These are phyloP conservation scores for Phengaris alcon DNA, from an alignment of 2,888 invertebrate species.

Conservation along the genomic window DNA sequence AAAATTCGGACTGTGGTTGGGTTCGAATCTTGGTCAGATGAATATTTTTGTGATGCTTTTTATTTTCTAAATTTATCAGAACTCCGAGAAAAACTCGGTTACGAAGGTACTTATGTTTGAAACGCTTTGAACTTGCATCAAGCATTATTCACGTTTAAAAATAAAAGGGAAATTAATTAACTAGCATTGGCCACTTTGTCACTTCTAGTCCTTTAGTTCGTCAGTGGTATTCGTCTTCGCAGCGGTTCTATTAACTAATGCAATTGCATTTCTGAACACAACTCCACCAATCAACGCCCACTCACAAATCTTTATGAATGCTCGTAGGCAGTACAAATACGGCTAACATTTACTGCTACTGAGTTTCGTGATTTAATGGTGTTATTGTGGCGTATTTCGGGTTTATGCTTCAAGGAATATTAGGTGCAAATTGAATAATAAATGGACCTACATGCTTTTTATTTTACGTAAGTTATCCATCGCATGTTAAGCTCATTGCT, in stretches of 20 bases:
- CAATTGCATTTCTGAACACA: slow-evolving; percentile 69
- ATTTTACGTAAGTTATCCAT: not conserved
- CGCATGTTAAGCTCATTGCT: too few relatives aligned
- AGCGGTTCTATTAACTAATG: slow-evolving; percentile 66
- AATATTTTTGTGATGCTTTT: too few relatives aligned
- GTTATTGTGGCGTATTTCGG: slow-evolving; percentile 14
- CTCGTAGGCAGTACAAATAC: slow-evolving; percentile 23
- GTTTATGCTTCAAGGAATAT: slow-evolving; percentile 9
- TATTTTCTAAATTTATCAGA: too few relatives aligned
- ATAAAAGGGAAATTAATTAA: too few relatives aligned
- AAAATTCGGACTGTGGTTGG: too few relatives aligned
- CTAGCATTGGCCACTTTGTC: slow-evolving; percentile 17
- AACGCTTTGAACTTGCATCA: too few relatives aligned
- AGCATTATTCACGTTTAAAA: too few relatives aligned
- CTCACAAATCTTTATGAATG: slow-evolving; percentile 48
- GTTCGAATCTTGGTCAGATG: too few relatives aligned
- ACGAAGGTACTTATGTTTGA: too few relatives aligned
- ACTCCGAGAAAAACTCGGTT: too few relatives aligned
- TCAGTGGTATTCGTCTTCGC: slow-evolving; percentile 47
- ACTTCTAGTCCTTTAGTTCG: slow-evolving; percentile 39
- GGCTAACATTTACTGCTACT: slow-evolving; percentile 19
- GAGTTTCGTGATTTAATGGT: slow-evolving; percentile 27
- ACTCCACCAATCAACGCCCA: slow-evolving; percentile 64
- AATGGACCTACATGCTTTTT: not conserved
- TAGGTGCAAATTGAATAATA: slow-evolving; percentile 12